Evolutionary conservation across 2,797 vertebrate genomes (phyloP).

Genomic region (Meriones psammophilus): DNA sequence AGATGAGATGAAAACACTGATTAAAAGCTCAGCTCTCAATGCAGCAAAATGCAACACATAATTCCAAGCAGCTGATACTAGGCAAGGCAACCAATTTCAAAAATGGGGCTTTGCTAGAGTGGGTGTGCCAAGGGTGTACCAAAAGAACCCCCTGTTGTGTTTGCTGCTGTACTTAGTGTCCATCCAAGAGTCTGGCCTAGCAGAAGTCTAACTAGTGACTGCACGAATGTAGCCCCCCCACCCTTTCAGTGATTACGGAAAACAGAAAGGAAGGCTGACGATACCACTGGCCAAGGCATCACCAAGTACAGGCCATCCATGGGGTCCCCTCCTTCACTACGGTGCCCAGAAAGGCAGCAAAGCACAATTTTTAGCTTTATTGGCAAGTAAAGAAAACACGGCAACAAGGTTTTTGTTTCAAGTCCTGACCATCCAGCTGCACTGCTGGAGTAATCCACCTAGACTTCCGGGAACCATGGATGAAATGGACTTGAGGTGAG

Average conservation of each 20-base stretch:
- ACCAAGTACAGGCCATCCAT: rapidly evolving
- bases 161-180: neutral
- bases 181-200: neutral
- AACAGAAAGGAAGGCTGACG: neutral
- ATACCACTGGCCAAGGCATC: rapidly evolving
- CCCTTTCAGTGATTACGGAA: too few species aligned
- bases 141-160: neutral
- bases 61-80: neutral
- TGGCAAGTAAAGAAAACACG: neutral
- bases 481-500: neutral
- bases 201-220: rapidly evolving
- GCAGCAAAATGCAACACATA: neutral
- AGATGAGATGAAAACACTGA: neutral
- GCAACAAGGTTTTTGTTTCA: neutral
- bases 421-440: rapidly evolving
- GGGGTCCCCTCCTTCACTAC: neutral
- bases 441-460: neutral
- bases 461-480: rapidly evolving
- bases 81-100: neutral
- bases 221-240: rapidly evolving
- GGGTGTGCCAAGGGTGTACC: too few species aligned
- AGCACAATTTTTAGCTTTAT: neutral
- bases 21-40: neutral
- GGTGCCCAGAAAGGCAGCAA: neutral
- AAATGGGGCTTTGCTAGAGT: rapidly evolving